phyloP scores from a whole-genome alignment of 2,797 vertebrate genomes.

The Lagorchestes hirsutus region DNA sequence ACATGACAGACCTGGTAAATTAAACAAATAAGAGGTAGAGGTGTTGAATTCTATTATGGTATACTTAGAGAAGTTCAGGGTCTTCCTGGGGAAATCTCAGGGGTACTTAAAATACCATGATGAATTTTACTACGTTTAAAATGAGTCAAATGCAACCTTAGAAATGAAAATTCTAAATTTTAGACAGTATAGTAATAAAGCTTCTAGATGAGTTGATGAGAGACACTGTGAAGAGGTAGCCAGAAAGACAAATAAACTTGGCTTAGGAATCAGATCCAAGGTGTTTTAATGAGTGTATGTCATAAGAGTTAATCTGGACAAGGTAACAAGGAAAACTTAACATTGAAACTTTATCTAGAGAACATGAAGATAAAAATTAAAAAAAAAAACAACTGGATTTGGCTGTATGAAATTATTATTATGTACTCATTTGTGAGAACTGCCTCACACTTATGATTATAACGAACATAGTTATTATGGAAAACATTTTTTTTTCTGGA shows the following conservation, averaged over 20 bases:
- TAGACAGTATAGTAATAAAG: background rate
- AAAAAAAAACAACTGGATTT: background rate
- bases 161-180: background rate
- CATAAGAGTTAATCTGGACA: conserved; percentile 12
- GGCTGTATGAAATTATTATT: background rate
- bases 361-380: background rate
- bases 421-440: conserved; percentile 23
- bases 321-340: background rate
- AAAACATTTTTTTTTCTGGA: conserved; percentile 29
- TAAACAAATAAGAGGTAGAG: conserved; percentile 18
- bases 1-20: background rate
- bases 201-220: background rate
- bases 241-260: background rate
- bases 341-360: background rate
- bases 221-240: background rate
- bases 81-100: background rate
- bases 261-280: background rate
- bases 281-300: background rate
- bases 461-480: conserved; percentile 3
- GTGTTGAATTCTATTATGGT: background rate
- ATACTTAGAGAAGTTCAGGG: background rate
- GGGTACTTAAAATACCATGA: background rate
- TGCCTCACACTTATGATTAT: background rate
- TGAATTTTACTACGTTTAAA: background rate
- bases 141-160: background rate